Conservation (phyloP, 2,888 invertebrate species). For the Chrysolina haemoptera region DNA sequence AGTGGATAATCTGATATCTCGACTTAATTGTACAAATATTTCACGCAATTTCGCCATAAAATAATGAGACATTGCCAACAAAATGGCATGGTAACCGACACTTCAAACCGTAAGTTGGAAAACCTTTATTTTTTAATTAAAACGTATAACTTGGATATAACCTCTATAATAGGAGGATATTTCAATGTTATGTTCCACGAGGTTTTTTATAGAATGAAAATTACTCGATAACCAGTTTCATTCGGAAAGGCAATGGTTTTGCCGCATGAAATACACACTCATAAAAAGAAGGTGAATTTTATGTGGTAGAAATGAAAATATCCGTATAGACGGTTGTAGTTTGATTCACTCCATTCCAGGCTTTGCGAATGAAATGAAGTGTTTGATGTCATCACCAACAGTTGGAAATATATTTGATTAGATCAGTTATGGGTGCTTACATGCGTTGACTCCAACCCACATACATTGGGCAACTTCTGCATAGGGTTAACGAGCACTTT, state of each 20-base stretch:
- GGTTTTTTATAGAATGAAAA: slow-evolving; percentile 7
- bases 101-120: slow-evolving; percentile 24
- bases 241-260: not conserved
- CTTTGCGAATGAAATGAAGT: too few relatives aligned
- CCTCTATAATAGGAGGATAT: slow-evolving; percentile 19
- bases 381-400: too few relatives aligned
- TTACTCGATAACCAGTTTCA: slow-evolving; percentile 10
- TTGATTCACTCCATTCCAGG: too few relatives aligned
- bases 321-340: too few relatives aligned
- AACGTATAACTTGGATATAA: slow-evolving; percentile 30
- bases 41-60: not conserved
- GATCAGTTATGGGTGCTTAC: too few relatives aligned
- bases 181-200: slow-evolving; percentile 22
- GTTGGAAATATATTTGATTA: too few relatives aligned
- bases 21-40: not conserved
- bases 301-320: not conserved
- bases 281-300: not conserved
- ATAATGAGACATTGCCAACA: slow-evolving; percentile 12
- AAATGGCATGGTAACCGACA: slow-evolving; percentile 24
- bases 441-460: too few relatives aligned
- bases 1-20: not conserved
- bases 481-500: too few relatives aligned
- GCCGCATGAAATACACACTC: not conserved
- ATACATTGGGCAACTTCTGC: too few relatives aligned
- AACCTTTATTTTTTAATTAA: slow-evolving; percentile 35